These are phyloP conservation scores for Epistrophe grossulariae DNA, from an alignment of 2,888 invertebrate genomes.

Conservation along the genomic window DNA sequence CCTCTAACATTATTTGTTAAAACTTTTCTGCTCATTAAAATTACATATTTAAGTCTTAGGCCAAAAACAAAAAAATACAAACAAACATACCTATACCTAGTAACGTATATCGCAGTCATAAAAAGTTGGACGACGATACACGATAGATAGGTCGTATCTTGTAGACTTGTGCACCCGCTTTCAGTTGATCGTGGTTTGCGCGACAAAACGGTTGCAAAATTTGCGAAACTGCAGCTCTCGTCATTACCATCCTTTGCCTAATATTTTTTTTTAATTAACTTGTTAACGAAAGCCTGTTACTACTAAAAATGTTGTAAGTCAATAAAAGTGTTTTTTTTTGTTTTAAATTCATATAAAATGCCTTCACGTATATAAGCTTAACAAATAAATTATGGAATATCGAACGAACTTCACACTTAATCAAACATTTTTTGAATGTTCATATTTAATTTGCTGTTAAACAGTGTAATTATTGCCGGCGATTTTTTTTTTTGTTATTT, in stretches of 20 bases:
- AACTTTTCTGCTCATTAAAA: not conserved
- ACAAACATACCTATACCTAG: not conserved
- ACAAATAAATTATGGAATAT: not conserved
- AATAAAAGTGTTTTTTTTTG: not conserved
- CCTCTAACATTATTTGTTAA: not conserved
- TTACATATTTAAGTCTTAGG: not conserved
- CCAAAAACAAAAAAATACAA: not conserved
- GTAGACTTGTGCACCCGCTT: constrained; percentile 9
- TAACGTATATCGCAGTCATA: not conserved
- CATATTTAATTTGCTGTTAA: not conserved
- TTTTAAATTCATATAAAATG: not conserved
- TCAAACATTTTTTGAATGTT: not conserved
- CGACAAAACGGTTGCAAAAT: constrained; percentile 42
- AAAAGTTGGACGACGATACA: constrained; percentile 30
- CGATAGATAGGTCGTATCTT: constrained; percentile 22
- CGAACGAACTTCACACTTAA: not conserved
- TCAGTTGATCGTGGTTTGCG: constrained; percentile 61
- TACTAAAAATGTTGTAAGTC: constrained; percentile 27
- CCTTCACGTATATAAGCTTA: not conserved
- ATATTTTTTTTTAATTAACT: not conserved
- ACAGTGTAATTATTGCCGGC: constrained; percentile 10
- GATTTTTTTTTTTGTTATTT: constrained; percentile 11
- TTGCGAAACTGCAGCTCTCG: not conserved
- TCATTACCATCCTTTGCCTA: not conserved
- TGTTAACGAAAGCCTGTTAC: not conserved